These are phyloP conservation scores for Charanyca ferruginea DNA, from an alignment of 2,888 invertebrate species.

Conservation along the genomic window DNA sequence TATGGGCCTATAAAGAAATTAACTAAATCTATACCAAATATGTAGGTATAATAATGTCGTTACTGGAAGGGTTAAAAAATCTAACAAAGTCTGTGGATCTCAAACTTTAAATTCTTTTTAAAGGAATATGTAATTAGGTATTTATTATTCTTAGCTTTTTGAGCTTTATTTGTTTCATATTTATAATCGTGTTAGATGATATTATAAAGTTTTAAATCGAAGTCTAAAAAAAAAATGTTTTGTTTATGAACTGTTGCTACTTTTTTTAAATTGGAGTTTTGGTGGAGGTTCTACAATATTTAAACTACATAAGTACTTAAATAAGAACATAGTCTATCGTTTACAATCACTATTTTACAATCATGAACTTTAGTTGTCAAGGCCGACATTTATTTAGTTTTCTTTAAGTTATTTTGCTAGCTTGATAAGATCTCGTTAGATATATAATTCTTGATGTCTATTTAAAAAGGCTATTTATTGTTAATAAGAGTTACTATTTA, in stretches of 20 bases:
- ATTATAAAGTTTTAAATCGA: slow-evolving; percentile 1
- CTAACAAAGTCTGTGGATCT: slow-evolving; percentile 20
- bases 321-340: neutral
- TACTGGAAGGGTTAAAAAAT: neutral
- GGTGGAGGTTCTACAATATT: slow-evolving; percentile 33
- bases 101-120: slow-evolving; percentile 29
- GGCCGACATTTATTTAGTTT: slow-evolving; percentile 32
- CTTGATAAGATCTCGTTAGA: slow-evolving; percentile 2
- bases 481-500: slow-evolving; percentile 10
- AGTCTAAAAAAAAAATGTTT: neutral
- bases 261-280: slow-evolving; percentile 7
- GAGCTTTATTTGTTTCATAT: slow-evolving; percentile 1
- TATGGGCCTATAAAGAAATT: neutral
- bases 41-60: neutral
- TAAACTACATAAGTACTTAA: slow-evolving; percentile 2
- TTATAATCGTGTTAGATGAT: slow-evolving; percentile 12
- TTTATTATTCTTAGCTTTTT: slow-evolving; percentile 1
- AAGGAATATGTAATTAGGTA: neutral
- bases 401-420: slow-evolving; percentile 8
- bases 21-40: neutral
- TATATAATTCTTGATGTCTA: slow-evolving; percentile 8
- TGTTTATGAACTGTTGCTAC: neutral
- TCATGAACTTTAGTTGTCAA: slow-evolving; percentile 34
- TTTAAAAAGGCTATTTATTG: slow-evolving; percentile 8
- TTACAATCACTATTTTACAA: slow-evolving; percentile 22